Evolutionary conservation across 2,113 vertebrate genomes (phyloP).

Genomic region (Callocephalon fimbriatum): DNA sequence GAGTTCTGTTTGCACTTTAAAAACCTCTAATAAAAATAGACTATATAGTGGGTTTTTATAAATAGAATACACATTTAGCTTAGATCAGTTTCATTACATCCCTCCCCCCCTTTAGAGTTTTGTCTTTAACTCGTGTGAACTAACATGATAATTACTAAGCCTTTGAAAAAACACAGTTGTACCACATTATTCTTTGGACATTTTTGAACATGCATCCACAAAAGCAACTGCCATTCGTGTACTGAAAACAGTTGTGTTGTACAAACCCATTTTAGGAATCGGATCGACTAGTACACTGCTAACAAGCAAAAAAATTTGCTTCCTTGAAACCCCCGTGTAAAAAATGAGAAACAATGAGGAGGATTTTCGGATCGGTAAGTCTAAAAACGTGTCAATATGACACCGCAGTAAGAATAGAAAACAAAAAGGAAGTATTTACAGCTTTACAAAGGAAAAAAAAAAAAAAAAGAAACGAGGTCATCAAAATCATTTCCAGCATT

Average conservation of each 20-base stretch:
- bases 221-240: constrained; percentile 1
- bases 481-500: constrained; percentile 63
- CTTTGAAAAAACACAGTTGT: constrained; percentile 17
- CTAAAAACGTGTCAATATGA: constrained; percentile 84
- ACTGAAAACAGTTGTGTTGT: constrained; percentile 22
- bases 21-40: constrained; percentile 78
- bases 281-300: neutral
- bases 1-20: constrained; percentile 52
- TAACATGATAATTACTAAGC: neutral
- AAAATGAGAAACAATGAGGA: constrained; percentile 51
- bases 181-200: constrained; percentile 59
- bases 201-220: constrained; percentile 60
- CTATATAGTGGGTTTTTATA: constrained; percentile 72
- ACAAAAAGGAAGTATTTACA: constrained; percentile 81
- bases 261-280: constrained; percentile 59
- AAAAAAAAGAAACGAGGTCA: constrained; percentile 57
- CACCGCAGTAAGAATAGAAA: constrained; percentile 73
- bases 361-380: constrained; percentile 55
- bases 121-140: neutral
- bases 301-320: constrained; percentile 62
- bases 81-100: constrained; percentile 36
- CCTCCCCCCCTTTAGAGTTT: neutral
- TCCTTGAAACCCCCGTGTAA: constrained; percentile 58
- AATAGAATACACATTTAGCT: constrained; percentile 71
- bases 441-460: constrained; percentile 73